Base-by-base conservation (phyloP, 2,888 invertebrate species). In the Teinopalpus imperialis region DNA sequence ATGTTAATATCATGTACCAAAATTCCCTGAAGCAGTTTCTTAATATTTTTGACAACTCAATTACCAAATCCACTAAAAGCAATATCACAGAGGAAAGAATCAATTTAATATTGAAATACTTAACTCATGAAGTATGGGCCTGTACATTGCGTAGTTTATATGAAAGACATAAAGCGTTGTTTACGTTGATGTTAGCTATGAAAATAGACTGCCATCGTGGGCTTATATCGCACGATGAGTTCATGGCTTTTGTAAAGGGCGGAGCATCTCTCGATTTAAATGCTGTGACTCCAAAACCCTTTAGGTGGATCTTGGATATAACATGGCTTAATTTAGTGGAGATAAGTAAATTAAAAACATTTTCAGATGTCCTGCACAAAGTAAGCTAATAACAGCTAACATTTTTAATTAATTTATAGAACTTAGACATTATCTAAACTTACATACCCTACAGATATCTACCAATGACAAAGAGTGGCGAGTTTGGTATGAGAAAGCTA, bases 1-100 rank as follows among this genome's bases (percentile, higher is more conserved):
- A 97, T 69, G 98, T 98, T 0, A 98, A 98, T 69, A 92, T 94
- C 4, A 98, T 98, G 98, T 98, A 98, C 70, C 98, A 98, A 78
- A 98, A 98, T 60, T 97, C 98, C 0, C 85, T 98, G 36, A 96
- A 96, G 67, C 98, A 98, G 74, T 98, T 98, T 81, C 85, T 98
- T 29, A 95, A 92, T 6, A 94, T 98, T 52, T 98, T 98, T 70
- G 98, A 98, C 72, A 94, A 93, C 63, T 97, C 98, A 0, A 98
- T 98, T 56, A 95, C 94, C 0, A 96, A 95, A 81, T 97, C 98
- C 0, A 91, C 93, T 3, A 97, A 97, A 76, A 97, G 93, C 53
- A 92, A 93, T 30, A 90, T 95, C 20, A 96, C 97, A 0, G 92
- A 92, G 56, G 98, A 98, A 71, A 90, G 98, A 44, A 97, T 97